These are phyloP conservation scores for Brachyptera putata DNA, from an alignment of 2,888 invertebrate genomes.

Conservation along the genomic window DNA sequence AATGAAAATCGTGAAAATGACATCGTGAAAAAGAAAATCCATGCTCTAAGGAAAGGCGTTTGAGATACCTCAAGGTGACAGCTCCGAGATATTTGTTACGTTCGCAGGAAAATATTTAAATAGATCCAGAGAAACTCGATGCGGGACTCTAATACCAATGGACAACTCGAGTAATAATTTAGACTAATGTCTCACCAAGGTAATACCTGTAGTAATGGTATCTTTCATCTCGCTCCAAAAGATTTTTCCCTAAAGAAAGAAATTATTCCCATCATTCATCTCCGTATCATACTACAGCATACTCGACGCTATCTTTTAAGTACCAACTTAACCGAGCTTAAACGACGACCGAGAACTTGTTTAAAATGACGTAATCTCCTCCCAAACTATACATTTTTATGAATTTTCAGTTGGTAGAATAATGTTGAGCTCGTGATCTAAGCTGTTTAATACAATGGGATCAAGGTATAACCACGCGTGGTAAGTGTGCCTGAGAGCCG, in stretches of 20 bases:
- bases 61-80: slow-evolving; percentile 13
- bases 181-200: no score
- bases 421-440: slow-evolving; percentile 1
- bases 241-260: no score
- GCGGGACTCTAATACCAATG: no score
- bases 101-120: no score
- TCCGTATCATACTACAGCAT: no score
- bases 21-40: slow-evolving; percentile 3
- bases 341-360: not conserved
- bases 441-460: slow-evolving; percentile 10
- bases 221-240: no score
- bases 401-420: not conserved
- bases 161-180: no score
- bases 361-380: not conserved
- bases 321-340: not conserved
- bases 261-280: no score
- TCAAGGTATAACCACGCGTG: not conserved
- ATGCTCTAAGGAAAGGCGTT: slow-evolving; percentile 1
- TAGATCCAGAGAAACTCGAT: no score
- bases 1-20: slow-evolving; percentile 19
- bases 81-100: slow-evolving; percentile 1
- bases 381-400: not conserved
- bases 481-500: not conserved
- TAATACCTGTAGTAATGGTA: no score
- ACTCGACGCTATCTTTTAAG: no score